A percentile compares a stretch with the other conserved stretches of the same genome.
Conservation (phyloP, 2,888 invertebrate genomes). For the Mactromeris polynyma region DNA sequence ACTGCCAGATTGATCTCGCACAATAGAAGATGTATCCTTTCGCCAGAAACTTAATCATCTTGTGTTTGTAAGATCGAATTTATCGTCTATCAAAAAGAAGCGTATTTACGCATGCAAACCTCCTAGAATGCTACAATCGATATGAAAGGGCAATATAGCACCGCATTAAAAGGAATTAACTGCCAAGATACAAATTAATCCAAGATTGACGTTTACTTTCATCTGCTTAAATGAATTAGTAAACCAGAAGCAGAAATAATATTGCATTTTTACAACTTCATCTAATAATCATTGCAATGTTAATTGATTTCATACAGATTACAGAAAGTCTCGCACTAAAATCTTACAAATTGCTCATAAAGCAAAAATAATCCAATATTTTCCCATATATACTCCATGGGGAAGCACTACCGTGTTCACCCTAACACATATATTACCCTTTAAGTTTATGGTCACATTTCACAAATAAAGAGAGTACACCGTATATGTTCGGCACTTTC, state of each 20-base stretch:
- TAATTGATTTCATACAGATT: slow-evolving; percentile 9
- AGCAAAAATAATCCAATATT: too few relatives aligned
- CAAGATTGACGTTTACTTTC: slow-evolving; percentile 44
- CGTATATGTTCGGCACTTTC: too few relatives aligned
- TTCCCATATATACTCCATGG: too few relatives aligned
- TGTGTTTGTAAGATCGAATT: slow-evolving; percentile 48
- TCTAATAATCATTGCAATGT: slow-evolving; percentile 3
- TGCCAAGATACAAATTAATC: slow-evolving; percentile 50
- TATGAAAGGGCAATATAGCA: slow-evolving; percentile 36
- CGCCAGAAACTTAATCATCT: slow-evolving; percentile 60
- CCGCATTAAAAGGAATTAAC: slow-evolving; percentile 46
- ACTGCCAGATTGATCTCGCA: slow-evolving; percentile 60
- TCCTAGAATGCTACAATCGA: slow-evolving; percentile 27
- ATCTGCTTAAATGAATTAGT: slow-evolving; percentile 33
- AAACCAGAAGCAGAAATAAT: not conserved
- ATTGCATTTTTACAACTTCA: slow-evolving; percentile 11
- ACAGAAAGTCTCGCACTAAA: too few relatives aligned
- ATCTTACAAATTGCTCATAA: too few relatives aligned
- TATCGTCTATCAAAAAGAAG: slow-evolving; percentile 58
- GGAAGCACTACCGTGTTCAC: too few relatives aligned
- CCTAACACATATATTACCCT: too few relatives aligned
- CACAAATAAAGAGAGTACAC: too few relatives aligned
- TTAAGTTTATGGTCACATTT: too few relatives aligned
- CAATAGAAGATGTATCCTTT: slow-evolving; percentile 64
- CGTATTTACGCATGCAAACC: slow-evolving; percentile 60